phyloP scores from a whole-genome alignment of 2,113 vertebrate genomes.

The Isurus oxyrinchus region DNA sequence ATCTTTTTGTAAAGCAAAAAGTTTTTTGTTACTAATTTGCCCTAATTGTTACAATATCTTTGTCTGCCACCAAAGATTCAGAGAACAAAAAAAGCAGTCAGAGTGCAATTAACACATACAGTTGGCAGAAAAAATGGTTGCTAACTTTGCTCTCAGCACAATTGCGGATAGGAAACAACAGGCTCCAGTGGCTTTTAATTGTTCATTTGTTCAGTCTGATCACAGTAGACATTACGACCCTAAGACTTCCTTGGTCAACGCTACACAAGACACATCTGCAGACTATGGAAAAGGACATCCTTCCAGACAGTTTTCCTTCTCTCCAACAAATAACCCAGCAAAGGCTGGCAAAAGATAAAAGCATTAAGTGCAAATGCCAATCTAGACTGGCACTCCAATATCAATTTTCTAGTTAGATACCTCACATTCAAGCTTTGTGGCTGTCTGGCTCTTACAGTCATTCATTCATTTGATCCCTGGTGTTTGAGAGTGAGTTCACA shows the following conservation, averaged over 20 bases:
- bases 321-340: neutral
- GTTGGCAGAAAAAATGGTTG: neutral
- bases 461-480: neutral
- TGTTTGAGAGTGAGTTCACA: neutral
- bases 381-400: slow-evolving; percentile 12
- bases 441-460: neutral
- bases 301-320: neutral
- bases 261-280: neutral
- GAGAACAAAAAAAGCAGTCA: neutral
- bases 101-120: neutral
- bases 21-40: neutral
- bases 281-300: neutral
- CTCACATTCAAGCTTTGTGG: neutral
- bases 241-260: neutral
- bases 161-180: neutral
- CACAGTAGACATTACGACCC: slow-evolving; percentile 17
- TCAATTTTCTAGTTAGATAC: neutral
- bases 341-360: slow-evolving; percentile 12
- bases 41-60: neutral
- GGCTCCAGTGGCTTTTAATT: slow-evolving; percentile 2
- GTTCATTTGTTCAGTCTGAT: slow-evolving; percentile 33
- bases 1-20: neutral
- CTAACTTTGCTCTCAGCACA: neutral
- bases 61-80: neutral
- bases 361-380: neutral